These are phyloP conservation scores for Poecilia gillii DNA, from an alignment of 2,797 vertebrate species.

Conservation along the genomic window DNA sequence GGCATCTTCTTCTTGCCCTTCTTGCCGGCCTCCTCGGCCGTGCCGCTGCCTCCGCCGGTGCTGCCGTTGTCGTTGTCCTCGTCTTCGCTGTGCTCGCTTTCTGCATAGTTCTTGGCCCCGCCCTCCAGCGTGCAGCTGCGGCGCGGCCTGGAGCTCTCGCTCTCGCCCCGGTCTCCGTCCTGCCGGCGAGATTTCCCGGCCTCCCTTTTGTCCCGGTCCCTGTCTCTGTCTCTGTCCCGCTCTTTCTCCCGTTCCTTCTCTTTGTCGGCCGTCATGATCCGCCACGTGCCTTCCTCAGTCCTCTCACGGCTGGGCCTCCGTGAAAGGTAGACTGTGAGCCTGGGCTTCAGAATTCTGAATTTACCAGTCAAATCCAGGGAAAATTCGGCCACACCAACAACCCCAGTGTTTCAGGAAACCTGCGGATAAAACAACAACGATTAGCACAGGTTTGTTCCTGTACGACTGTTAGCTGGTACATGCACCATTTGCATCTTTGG, in stretches of 20 bases:
- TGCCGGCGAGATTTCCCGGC: slow-evolving; percentile 87
- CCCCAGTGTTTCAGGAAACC: slow-evolving; percentile 95
- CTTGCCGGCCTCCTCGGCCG: slow-evolving; percentile 91
- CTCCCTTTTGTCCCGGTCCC: slow-evolving; percentile 92
- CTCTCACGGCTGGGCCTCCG: slow-evolving; percentile 99
- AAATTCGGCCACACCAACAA: slow-evolving; percentile 99
- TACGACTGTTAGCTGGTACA: background rate
- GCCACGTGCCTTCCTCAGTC: slow-evolving; percentile 99
- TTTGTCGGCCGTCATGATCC: slow-evolving; percentile 99
- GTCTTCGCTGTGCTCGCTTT: slow-evolving; percentile 97
- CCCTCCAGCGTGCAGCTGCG: slow-evolving; percentile 97
- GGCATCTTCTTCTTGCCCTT: slow-evolving; percentile 97
- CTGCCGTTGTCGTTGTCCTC: slow-evolving; percentile 91
- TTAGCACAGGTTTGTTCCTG: slow-evolving; percentile 21
- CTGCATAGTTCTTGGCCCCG: slow-evolving; percentile 96
- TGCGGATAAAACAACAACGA: slow-evolving; percentile 63
- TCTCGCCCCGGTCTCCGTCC: slow-evolving; percentile 88
- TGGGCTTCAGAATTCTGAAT: slow-evolving; percentile 99
- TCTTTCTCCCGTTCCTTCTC: slow-evolving; percentile 98
- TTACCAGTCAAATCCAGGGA: slow-evolving; percentile 99
- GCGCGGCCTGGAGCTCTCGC: slow-evolving; percentile 91
- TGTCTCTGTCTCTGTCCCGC: slow-evolving; percentile 90
- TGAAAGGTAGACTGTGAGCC: slow-evolving; percentile 99
- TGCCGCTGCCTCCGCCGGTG: slow-evolving; percentile 86
- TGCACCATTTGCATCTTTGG: slow-evolving; percentile 19